Evolutionary conservation across 2,797 vertebrate species (phyloP).

Genomic region (Manis crassicaudata): DNA sequence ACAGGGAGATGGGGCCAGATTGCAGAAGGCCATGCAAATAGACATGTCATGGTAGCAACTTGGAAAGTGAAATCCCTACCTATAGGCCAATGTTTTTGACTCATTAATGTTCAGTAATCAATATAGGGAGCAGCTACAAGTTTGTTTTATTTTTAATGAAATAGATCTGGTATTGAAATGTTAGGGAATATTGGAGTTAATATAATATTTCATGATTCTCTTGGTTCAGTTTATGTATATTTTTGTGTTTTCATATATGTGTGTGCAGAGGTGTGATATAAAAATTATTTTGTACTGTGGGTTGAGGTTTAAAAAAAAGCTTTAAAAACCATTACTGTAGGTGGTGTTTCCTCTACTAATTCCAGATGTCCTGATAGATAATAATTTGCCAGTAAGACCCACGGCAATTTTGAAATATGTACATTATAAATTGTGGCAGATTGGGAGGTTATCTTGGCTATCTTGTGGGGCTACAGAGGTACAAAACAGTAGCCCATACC

Average conservation of each 20-base stretch:
- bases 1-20: background rate
- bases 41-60: background rate
- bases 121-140: background rate
- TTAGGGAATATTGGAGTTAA: background rate
- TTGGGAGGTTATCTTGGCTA: slow-evolving; percentile 35
- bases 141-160: background rate
- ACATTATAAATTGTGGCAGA: background rate
- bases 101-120: background rate
- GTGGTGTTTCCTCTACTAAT: background rate
- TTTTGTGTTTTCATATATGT: background rate
- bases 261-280: background rate
- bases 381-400: background rate
- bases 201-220: background rate
- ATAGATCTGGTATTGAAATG: slow-evolving; percentile 5
- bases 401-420: background rate
- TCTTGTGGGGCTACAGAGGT: background rate
- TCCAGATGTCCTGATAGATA: background rate
- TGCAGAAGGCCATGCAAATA: background rate
- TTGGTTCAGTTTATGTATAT: background rate
- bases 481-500: background rate
- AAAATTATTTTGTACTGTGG: background rate
- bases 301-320: background rate
- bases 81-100: background rate
- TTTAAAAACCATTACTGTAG: background rate
- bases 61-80: background rate